phyloP scores from a whole-genome alignment of 2,888 invertebrate species.

The Pelosia muscerda region DNA sequence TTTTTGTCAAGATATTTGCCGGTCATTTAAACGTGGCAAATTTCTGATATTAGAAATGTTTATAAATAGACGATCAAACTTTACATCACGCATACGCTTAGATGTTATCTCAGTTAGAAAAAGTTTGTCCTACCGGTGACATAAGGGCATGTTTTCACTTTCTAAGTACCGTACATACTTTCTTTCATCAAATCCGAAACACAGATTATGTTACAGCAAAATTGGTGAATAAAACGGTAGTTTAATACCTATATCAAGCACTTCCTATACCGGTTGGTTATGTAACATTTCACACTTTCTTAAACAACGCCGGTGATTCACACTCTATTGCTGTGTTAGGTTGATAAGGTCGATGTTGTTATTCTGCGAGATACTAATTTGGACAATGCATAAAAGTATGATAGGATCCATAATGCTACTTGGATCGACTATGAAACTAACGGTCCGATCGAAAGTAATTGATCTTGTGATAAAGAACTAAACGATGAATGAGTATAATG shows the following conservation, averaged over 20 bases:
- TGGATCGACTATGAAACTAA: neutral
- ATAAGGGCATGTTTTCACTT: neutral
- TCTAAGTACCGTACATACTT: neutral
- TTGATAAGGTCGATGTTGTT: slow-evolving; percentile 6
- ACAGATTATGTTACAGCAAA: slow-evolving; percentile 2
- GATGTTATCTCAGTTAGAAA: neutral
- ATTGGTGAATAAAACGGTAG: slow-evolving; percentile 11
- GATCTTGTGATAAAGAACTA: no score
- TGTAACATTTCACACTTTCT: slow-evolving; percentile 40
- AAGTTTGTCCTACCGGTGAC: neutral
- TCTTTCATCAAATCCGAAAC: neutral
- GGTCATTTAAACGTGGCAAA: neutral
- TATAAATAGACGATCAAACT: neutral
- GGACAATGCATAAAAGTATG: neutral
- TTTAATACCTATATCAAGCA: slow-evolving; percentile 12
- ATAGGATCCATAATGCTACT: neutral
- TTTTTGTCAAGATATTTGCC: neutral
- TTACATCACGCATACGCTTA: neutral
- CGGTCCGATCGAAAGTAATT: no score
- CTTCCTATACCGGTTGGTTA: slow-evolving; percentile 24
- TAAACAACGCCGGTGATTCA: slow-evolving; percentile 27
- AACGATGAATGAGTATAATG: no score
- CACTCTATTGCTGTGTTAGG: slow-evolving; percentile 19
- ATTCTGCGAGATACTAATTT: neutral
- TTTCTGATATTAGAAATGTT: neutral